A percentile compares a stretch with the other conserved stretches of the same genome.
phyloP scores from a whole-genome alignment of 2,888 invertebrate genomes.

The Rhyacophila evoluta region DNA sequence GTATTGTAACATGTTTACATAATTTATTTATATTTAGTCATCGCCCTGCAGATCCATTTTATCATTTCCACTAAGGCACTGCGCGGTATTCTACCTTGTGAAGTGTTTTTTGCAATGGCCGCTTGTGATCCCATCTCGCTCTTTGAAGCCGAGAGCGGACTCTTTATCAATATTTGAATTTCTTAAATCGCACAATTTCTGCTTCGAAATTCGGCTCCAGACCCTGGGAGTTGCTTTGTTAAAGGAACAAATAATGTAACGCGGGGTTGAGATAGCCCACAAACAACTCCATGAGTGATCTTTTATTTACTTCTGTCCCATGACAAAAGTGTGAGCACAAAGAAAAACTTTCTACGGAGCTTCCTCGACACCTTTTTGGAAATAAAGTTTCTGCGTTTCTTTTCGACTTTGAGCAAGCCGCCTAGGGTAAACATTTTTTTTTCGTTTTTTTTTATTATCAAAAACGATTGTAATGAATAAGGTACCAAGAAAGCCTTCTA shows the following conservation, averaged over 20 bases:
- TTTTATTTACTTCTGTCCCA: conserved; percentile 32
- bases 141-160: conserved; percentile 4
- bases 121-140: not conserved
- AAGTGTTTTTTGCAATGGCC: no score
- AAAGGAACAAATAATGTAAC: conserved; percentile 31
- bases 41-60: no score
- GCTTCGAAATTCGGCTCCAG: not conserved
- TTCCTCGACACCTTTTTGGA: conserved; percentile 24
- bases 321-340: conserved; percentile 25
- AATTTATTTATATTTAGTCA: no score
- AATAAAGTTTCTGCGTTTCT: not conserved
- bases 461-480: conserved; percentile 15
- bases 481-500: not conserved
- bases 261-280: conserved; percentile 23
- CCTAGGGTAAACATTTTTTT: conserved; percentile 8
- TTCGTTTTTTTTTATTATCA: conserved; percentile 1
- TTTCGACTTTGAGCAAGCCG: conserved; percentile 16
- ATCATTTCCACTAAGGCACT: no score
- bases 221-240: conserved; percentile 30
- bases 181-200: conserved; percentile 25
- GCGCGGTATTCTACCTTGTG: no score
- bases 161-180: conserved; percentile 43
- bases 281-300: conserved; percentile 32
- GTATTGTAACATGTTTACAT: no score
- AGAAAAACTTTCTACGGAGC: conserved; percentile 8